Conservation (phyloP, 1,140 invertebrate species). For the Drosophila rhopaloa region DNA sequence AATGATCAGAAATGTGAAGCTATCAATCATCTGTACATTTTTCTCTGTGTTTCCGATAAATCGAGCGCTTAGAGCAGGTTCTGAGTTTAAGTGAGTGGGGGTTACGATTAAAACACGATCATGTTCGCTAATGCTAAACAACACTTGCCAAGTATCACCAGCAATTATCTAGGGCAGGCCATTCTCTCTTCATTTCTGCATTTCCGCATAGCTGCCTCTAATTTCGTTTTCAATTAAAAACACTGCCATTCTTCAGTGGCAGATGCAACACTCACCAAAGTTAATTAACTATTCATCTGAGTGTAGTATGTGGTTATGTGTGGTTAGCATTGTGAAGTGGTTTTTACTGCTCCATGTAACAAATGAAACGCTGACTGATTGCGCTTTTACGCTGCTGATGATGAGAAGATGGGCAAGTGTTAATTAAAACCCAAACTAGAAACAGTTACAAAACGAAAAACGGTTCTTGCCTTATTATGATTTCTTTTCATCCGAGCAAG, state of each 20-base stretch:
- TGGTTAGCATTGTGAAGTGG: background rate
- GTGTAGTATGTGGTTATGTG: slow-evolving; percentile 41
- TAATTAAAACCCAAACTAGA: slow-evolving; percentile 68
- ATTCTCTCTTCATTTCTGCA: slow-evolving; percentile 20
- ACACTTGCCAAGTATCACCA: slow-evolving; percentile 36
- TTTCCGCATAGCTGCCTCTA: slow-evolving; percentile 67
- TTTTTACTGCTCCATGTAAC: slow-evolving; percentile 24
- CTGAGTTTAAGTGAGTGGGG: slow-evolving; percentile 13
- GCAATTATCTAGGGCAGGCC: slow-evolving; percentile 40
- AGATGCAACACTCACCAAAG: slow-evolving; percentile 63
- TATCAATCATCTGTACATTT: too few relatives aligned
- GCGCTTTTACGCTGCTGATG: slow-evolving; percentile 43
- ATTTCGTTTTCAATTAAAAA: slow-evolving; percentile 76
- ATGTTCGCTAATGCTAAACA: slow-evolving; percentile 32
- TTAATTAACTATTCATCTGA: slow-evolving; percentile 74
- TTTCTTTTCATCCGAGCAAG: slow-evolving; percentile 12
- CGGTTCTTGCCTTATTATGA: slow-evolving; percentile 34
- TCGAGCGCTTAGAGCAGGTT: slow-evolving; percentile 12
- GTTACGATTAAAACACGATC: slow-evolving; percentile 31
- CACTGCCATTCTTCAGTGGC: slow-evolving; percentile 32
- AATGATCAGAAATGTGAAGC: background rate
- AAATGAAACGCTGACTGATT: slow-evolving; percentile 63
- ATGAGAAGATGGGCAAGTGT: slow-evolving; percentile 31
- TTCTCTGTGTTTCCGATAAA: slow-evolving; percentile 7
- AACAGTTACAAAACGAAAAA: slow-evolving; percentile 76